A percentile compares a stretch with the other conserved stretches of the same genome.
Evolutionary conservation across 2,797 vertebrate species (phyloP).

Genomic region (Vespertilio murinus): DNA sequence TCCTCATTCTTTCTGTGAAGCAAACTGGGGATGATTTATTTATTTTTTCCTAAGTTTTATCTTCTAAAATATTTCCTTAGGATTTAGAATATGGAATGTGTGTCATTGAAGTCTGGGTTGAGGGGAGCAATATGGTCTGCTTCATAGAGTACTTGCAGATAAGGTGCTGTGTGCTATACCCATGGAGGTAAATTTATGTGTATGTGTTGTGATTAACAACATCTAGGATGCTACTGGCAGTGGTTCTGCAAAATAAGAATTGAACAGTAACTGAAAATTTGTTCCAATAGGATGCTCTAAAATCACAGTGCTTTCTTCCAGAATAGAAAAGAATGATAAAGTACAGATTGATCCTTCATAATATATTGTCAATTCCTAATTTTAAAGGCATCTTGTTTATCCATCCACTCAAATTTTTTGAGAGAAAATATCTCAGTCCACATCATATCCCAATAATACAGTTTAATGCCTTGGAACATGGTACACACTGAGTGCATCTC

Average conservation of each 20-base stretch:
- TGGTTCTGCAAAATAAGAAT: not conserved
- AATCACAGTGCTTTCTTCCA: not conserved
- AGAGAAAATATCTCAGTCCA: not conserved
- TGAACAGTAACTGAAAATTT: not conserved
- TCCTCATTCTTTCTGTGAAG: not conserved
- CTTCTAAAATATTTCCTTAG: not conserved
- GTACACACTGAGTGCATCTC: not conserved
- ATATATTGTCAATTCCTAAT: not conserved
- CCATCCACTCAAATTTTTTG: not conserved
- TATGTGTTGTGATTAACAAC: slow-evolving; percentile 53
- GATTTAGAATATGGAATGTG: not conserved
- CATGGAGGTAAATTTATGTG: not conserved
- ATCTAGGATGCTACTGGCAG: not conserved
- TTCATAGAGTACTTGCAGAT: not conserved
- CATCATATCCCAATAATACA: too few relatives aligned
- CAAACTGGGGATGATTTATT: not conserved
- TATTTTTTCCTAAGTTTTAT: not conserved
- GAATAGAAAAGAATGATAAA: not conserved
- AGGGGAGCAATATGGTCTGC: not conserved
- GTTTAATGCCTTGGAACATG: not conserved
- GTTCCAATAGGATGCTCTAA: not conserved
- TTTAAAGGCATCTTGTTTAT: slow-evolving; percentile 15
- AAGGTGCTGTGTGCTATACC: rapidly evolving
- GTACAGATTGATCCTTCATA: not conserved
- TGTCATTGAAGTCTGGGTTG: not conserved